Percentiles rank a stretch among this genome's conserved stretches.
These are phyloP conservation scores for Fissipunctia ypsillon DNA, from an alignment of 2,888 invertebrate species.

Conservation along the genomic window DNA sequence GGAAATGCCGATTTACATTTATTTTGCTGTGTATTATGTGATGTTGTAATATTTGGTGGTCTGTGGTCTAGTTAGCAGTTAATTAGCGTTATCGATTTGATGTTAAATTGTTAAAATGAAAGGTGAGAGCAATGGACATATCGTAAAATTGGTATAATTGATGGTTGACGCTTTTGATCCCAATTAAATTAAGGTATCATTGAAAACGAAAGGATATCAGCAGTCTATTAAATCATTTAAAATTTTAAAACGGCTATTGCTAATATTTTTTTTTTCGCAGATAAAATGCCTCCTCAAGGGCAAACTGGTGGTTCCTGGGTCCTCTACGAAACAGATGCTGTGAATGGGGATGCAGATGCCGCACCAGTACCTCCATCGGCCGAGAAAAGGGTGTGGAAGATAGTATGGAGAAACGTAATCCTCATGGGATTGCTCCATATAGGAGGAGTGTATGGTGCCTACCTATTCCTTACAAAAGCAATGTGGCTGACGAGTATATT, in stretches of 20 bases:
- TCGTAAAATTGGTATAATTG: not conserved
- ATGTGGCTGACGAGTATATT: constrained; percentile 92
- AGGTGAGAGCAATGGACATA: constrained; percentile 14
- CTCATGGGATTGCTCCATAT: constrained; percentile 93
- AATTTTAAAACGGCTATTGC: not conserved
- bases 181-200: not conserved
- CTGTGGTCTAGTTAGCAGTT: constrained; percentile 13
- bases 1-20: constrained; percentile 16
- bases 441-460: constrained; percentile 93
- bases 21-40: constrained; percentile 6
- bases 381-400: constrained; percentile 89
- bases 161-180: constrained; percentile 1
- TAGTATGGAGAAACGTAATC: constrained; percentile 96
- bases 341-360: constrained; percentile 73
- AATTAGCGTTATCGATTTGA: constrained; percentile 29
- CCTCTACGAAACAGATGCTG: constrained; percentile 83
- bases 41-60: constrained; percentile 8
- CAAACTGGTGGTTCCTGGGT: constrained; percentile 82
- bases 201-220: constrained; percentile 11
- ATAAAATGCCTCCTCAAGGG: constrained; percentile 85
- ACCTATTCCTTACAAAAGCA: constrained; percentile 93
- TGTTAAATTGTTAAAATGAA: constrained; percentile 33
- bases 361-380: constrained; percentile 81
- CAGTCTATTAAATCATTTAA: not conserved
- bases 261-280: constrained; percentile 57